Evolutionary conservation across 2,888 invertebrate genomes (phyloP).

Genomic region (Lamellibrachia satsuma): DNA sequence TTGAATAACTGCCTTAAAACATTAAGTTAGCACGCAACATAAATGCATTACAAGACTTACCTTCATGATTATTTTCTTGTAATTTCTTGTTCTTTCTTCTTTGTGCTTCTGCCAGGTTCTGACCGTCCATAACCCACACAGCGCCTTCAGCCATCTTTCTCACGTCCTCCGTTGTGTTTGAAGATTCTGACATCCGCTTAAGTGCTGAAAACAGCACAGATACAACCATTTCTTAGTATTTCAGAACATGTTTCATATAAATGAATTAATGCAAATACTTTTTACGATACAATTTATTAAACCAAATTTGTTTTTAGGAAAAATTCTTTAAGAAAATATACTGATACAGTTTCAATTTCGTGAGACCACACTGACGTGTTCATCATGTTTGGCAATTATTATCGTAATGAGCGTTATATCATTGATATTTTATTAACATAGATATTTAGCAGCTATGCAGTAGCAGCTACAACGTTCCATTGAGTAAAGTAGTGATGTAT

Average conservation of each 20-base stretch:
- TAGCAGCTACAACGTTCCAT: background rate
- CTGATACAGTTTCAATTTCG: background rate
- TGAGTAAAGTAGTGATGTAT: background rate
- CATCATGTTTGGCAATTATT: background rate
- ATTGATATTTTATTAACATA: background rate
- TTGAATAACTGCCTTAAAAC: too few species aligned
- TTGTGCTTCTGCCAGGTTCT: background rate
- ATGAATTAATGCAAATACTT: background rate
- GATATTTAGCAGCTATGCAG: background rate
- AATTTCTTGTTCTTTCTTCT: background rate
- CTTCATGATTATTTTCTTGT: background rate
- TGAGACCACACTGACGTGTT: background rate
- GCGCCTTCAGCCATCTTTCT: constrained; percentile 32
- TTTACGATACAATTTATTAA: background rate
- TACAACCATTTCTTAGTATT: background rate
- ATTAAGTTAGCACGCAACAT: background rate
- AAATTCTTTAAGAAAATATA: background rate
- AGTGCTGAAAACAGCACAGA: background rate
- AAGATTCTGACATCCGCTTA: background rate
- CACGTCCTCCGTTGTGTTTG: background rate
- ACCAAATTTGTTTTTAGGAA: background rate
- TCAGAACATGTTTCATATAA: background rate
- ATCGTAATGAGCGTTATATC: background rate
- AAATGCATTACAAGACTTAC: background rate
- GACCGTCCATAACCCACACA: constrained; percentile 33